Evolutionary conservation across 1,140 invertebrate genomes (phyloP), one percentile per base, ranked within the genome.

Genomic region (Vanessa atalanta): DNA sequence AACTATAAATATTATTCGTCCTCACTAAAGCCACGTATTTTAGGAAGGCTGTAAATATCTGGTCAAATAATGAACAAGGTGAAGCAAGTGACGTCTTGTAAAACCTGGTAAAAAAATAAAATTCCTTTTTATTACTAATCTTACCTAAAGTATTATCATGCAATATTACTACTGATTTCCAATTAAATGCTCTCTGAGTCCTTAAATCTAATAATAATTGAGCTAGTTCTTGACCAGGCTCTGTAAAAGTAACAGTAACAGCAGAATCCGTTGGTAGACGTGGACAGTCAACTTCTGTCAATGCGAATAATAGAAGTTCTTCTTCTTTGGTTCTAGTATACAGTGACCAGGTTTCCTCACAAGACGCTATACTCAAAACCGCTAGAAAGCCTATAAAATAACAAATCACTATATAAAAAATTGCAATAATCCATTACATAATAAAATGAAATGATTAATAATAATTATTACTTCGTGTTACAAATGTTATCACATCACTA

Each of bases 121-220:
- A n/a, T n/a, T n/a, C n/a, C 5, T 3, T 48, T 6, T 12, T 3
- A 1, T 6, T 48, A 48, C 0, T 48, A 13, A 55, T 85, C 93
- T 93, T 93, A 97, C 96, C 94, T 69, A 96, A 93, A 0, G 94
- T 94, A 76, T 95, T 93, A 80, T 97, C 96, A 79, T 96, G 94
- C 37, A 97, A 88, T 37, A 97, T 88, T 60, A 95, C 94, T 11
- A 95, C 93, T 15, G 95, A 94, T 73, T 95, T 95, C 96, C 96
- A 97, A 60, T 94, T 90, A 16, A 97, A 91, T 14, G 94, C 89
- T 55, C 94, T 90, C 8, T 88, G 89, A 6, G 94, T 94, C 73
- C 96, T 93, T 15, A 97, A 88, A 88, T 97, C 97, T 0, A 96
- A 89, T 13, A 97, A 84, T 7, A 97, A 89, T 92, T 97, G 97